Base-by-base conservation (phyloP, 1,140 invertebrate genomes). In the Pissodes strobi region DNA sequence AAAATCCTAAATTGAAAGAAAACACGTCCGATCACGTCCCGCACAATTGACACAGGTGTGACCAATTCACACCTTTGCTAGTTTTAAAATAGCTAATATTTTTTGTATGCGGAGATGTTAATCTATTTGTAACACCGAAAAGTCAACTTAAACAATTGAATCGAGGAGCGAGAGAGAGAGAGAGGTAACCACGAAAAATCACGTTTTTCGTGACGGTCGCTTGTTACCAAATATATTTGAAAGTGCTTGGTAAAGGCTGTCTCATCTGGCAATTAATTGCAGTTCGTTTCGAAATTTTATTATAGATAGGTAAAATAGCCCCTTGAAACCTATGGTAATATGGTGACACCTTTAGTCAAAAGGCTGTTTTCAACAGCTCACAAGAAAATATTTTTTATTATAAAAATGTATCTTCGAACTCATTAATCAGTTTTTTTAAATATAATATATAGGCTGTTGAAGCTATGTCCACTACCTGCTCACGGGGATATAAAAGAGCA, bases 201-300 rank as follows among this genome's bases (percentile, higher is more conserved):
- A 59, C 57, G 57, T 59, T 48, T 19, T 48, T 48, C 57, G 57
- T 59, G 57, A 48, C 43, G 43, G 23, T 48, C 45, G 25, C 38
- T 59, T 25, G 43, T 59, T 59, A 59, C 57, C 57, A 59, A 59
- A 59, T 59, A 59, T 48, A 59, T 59, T 59, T 59, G 57, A 59
- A 59, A 59, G 57, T 59, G 13, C 34, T 12, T 41, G 12, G 22
- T 2, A 41, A 25, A 43, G n/a, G n/a, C n/a, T n/a, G n/a, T n/a
- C n/a, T n/a, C n/a, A n/a, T n/a, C n/a, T n/a, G n/a, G n/a, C n/a
- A n/a, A n/a, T n/a, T n/a, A n/a, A n/a, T n/a, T n/a, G n/a, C n/a
- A n/a, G n/a, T n/a, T n/a, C n/a, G n/a, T n/a, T n/a, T n/a, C n/a
- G n/a, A n/a, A n/a, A n/a, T n/a, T n/a, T n/a, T n/a, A n/a, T n/a